A percentile compares a stretch with the other conserved stretches of the same genome.
Evolutionary conservation across 2,888 invertebrate genomes (phyloP).

Genomic region (Fragum whitleyi): DNA sequence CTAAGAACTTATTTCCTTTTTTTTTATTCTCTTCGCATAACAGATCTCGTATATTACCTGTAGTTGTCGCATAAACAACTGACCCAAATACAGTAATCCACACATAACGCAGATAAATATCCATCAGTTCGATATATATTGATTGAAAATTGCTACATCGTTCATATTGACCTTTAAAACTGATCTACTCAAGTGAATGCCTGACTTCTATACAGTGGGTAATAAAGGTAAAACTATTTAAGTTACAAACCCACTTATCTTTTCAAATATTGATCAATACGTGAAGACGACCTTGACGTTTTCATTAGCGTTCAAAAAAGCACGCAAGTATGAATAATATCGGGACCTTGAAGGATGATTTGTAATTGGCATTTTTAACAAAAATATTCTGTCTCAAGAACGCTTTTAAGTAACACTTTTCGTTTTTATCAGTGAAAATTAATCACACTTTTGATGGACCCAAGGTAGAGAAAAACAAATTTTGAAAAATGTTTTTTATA

Average conservation of each 20-base stretch:
- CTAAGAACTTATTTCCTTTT: too few species aligned
- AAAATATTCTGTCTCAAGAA: too few species aligned
- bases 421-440: too few species aligned
- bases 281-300: neutral
- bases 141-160: neutral
- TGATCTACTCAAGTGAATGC: neutral
- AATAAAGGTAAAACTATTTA: neutral
- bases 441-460: too few species aligned
- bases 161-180: neutral
- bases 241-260: neutral
- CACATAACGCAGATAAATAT: neutral
- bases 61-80: neutral
- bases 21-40: too few species aligned
- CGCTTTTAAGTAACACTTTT: too few species aligned
- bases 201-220: neutral
- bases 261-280: neutral
- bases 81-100: neutral
- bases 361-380: too few species aligned
- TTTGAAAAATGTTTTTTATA: too few species aligned
- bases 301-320: neutral
- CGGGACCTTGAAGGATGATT: too few species aligned
- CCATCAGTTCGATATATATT: neutral
- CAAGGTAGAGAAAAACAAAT: too few species aligned
- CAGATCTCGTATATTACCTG: too few species aligned
- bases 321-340: too few species aligned